phyloP scores from a whole-genome alignment of 2,888 invertebrate species.

The Luperina testacea region DNA sequence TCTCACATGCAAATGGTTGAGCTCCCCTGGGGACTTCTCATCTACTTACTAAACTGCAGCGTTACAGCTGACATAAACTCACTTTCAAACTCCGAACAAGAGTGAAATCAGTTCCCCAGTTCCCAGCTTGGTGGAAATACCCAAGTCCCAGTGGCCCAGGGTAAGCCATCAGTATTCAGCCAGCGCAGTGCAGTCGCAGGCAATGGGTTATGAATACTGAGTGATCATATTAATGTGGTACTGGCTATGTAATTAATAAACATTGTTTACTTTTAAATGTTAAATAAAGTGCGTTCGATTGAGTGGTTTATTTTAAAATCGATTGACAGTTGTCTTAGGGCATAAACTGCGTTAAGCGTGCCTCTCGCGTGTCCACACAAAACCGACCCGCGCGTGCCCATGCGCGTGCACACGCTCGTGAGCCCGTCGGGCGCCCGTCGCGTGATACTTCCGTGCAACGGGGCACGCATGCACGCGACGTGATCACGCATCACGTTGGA shows the following conservation, averaged over 20 bases:
- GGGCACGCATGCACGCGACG: too few species aligned
- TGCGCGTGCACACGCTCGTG: too few species aligned
- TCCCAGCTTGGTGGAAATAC: conserved; percentile 27
- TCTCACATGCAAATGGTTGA: conserved; percentile 12
- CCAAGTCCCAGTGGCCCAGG: conserved; percentile 33
- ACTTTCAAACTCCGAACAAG: conserved; percentile 61
- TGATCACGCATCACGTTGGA: too few species aligned
- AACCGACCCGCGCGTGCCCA: too few species aligned
- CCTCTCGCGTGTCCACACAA: too few species aligned
- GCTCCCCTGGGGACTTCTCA: conserved; percentile 18
- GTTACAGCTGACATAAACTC: conserved; percentile 49
- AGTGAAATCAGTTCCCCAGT: conserved; percentile 63
- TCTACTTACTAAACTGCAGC: conserved; percentile 20
- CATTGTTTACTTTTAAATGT: conserved; percentile 54
- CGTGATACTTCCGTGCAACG: too few species aligned
- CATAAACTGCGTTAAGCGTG: too few species aligned
- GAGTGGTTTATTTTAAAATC: conserved; percentile 30
- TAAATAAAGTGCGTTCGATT: conserved; percentile 31
- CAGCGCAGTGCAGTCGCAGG: conserved; percentile 9
- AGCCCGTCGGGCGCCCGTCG: too few species aligned
- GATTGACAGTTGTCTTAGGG: conserved; percentile 11
- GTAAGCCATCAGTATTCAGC: conserved; percentile 35
- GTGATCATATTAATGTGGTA: conserved; percentile 40
- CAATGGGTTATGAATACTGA: conserved; percentile 51
- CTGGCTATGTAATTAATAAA: conserved; percentile 55